phyloP scores from a whole-genome alignment of 2,797 vertebrate species.

The Scolopax rusticola region DNA sequence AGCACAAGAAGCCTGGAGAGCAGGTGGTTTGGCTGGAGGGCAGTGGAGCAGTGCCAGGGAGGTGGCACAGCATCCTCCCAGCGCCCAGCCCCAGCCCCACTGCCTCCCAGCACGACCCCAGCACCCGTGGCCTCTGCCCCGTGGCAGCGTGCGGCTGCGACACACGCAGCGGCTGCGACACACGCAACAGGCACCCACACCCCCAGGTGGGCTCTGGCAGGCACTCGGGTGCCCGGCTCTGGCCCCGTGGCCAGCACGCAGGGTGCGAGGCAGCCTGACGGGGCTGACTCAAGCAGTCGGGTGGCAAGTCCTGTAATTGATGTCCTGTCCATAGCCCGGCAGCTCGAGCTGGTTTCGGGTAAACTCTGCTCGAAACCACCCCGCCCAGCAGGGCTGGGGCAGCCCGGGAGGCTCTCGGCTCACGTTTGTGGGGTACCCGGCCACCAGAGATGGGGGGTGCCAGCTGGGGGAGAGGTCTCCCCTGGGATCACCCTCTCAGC shows the following conservation, averaged over 20 bases:
- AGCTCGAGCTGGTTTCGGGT: slow-evolving; percentile 56
- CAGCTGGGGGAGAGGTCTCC: neutral
- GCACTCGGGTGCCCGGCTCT: fast-evolving
- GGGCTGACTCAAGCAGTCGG: slow-evolving; percentile 28
- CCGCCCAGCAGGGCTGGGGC: slow-evolving; percentile 57
- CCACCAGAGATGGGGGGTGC: fast-evolving
- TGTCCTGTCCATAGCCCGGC: neutral
- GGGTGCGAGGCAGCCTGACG: neutral
- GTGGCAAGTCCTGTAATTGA: slow-evolving; percentile 54
- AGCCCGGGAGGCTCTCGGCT: neutral
- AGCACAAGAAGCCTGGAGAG: neutral
- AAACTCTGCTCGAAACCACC: slow-evolving; percentile 66
- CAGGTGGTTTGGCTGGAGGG: slow-evolving; percentile 9
- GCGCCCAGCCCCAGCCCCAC: neutral
- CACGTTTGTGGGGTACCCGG: neutral
- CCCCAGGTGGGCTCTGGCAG: neutral
- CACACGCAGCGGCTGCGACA: neutral
- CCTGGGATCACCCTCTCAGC: neutral
- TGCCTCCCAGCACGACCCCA: fast-evolving
- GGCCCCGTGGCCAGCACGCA: fast-evolving
- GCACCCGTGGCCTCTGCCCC: neutral
- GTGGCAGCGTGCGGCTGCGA: fast-evolving
- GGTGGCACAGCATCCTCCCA: neutral
- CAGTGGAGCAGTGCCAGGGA: neutral
- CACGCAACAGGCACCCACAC: fast-evolving